phyloP scores from a whole-genome alignment of 1,140 invertebrate species.

The Triops cancriformis region DNA sequence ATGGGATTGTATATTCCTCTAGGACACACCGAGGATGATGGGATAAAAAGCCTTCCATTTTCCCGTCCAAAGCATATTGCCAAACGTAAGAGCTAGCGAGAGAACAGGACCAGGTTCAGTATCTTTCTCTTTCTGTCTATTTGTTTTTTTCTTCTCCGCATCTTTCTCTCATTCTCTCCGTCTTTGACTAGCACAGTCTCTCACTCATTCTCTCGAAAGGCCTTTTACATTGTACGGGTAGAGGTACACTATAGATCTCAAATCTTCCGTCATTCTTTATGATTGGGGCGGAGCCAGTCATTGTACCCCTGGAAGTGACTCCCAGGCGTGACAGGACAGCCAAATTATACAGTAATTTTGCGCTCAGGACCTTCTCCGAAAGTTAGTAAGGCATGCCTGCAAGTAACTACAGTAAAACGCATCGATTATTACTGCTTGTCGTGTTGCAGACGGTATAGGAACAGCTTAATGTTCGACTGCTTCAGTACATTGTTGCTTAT shows the following conservation, averaged over 20 bases:
- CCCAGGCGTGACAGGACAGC: neutral
- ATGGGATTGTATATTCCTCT: neutral
- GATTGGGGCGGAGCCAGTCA: neutral
- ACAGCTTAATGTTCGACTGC: no score
- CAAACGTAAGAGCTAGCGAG: neutral
- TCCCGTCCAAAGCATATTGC: neutral
- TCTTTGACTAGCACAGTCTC: neutral
- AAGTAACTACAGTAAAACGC: neutral
- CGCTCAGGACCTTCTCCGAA: neutral
- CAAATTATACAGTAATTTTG: neutral
- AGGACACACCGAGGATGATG: conserved; percentile 9
- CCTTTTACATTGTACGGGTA: neutral
- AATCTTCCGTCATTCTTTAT: neutral
- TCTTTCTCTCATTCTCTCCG: neutral
- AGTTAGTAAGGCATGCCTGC: neutral
- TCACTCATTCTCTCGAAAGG: neutral
- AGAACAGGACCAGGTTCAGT: neutral
- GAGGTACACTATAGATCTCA: neutral
- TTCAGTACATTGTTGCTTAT: no score
- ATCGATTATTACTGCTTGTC: neutral
- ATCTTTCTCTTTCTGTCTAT: neutral
- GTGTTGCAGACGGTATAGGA: neutral
- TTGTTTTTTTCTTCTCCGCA: neutral
- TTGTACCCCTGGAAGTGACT: neutral
- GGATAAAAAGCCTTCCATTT: neutral